Evolutionary conservation across 2,888 invertebrate genomes (phyloP), one percentile per base, ranked within the genome.

Genomic region (Mesorhabditis sp.): DNA sequence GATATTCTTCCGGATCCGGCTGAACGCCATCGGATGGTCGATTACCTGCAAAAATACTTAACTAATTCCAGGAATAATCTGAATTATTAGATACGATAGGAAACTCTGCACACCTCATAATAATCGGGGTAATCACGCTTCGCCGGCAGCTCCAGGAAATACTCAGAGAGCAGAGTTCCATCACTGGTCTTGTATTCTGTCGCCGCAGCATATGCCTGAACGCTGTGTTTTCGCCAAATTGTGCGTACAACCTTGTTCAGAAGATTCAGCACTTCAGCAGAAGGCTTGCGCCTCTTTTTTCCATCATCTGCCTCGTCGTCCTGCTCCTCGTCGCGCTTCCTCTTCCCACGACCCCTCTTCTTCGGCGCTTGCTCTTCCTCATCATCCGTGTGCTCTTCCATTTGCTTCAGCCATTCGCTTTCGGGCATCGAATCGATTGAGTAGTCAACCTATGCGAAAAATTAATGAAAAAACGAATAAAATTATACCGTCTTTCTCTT

Each of bases 1-100:
- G 67, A 85, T 75, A 70, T 83, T 84, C 69, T 78, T 76, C 91
- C 93, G 88, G 69, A 98, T 93, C 87, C 95, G 95, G 86, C 93
- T 86, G 82, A 89, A 88, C 80, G 89, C 89, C 76, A 89, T 86
- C 13, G 89, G 88, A 72, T 86, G 86, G 45, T 82, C 82, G 72
- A 89, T 88, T 28, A 28, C 28, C 28, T 28, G 28, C 28, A 28
- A 28, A 28, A 28, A 28, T 28, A 28, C 28, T 28, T 28, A 28
- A 28, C 28, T 28, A 28, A 28, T 28, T 28, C 1, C 28, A 28
- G 28, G 28, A 28, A 28, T 28, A 28, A 28, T 28, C 28, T 28
- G 28, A 28, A 28, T 28, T 28, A 28, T 28, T 28, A 28, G 28
- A 28, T 28, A 28, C 28, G 28, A 28, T 28, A 28, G 28, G 28